Evolutionary conservation across 2,888 invertebrate species (phyloP).

Genomic region (Microplitis manilae): DNA sequence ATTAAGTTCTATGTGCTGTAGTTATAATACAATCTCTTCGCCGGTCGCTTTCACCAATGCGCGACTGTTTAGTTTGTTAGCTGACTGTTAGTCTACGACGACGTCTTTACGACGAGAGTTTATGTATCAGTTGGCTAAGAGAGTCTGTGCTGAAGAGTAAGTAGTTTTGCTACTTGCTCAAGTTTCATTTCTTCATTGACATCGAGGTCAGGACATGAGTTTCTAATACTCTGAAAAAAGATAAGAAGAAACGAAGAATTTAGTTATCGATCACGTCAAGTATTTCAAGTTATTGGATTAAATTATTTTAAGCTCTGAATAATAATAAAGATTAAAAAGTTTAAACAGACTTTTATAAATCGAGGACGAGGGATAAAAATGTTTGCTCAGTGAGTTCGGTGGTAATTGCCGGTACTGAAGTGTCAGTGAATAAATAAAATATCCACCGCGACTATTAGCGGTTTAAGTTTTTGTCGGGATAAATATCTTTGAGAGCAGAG

Average conservation of each 20-base stretch:
- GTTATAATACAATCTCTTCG: neutral
- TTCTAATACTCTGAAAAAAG: neutral
- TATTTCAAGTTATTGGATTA: no score
- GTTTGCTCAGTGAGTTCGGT: no score
- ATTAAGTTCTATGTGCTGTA: neutral
- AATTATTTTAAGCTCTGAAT: no score
- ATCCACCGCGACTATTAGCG: neutral
- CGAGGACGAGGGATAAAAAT: no score
- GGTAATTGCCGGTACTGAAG: neutral
- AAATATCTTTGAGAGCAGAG: conserved; percentile 37
- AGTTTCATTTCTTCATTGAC: neutral
- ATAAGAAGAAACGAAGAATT: no score
- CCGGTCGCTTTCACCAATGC: conserved; percentile 28
- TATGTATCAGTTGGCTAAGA: neutral
- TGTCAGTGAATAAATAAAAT: neutral
- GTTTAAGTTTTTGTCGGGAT: conserved; percentile 1
- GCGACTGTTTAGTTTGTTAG: conserved; percentile 3
- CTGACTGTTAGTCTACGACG: neutral
- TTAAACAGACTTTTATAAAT: no score
- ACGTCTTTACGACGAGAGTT: neutral
- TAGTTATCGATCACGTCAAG: no score
- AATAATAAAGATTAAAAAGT: no score
- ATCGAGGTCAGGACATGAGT: neutral
- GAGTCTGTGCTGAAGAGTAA: neutral
- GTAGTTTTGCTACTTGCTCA: neutral